Conservation (phyloP, 2,888 invertebrate species). For the Cheilosia scutellata region DNA sequence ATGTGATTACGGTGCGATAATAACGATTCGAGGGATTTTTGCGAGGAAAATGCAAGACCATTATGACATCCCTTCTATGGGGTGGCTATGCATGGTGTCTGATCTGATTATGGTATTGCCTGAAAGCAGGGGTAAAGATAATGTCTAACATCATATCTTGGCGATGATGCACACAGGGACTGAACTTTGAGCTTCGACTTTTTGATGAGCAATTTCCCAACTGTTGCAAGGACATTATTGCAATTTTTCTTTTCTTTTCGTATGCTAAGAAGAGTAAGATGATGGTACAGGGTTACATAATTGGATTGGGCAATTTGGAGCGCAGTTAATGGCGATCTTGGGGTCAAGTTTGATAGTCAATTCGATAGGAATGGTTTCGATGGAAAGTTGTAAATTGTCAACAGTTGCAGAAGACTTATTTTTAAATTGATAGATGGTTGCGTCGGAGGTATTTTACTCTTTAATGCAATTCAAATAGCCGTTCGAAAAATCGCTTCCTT, state of each 20-base stretch:
- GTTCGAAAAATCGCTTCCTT: too few species aligned
- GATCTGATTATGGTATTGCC: slow-evolving; percentile 51
- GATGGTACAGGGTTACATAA: slow-evolving; percentile 29
- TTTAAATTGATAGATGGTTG: too few species aligned
- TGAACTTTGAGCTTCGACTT: slow-evolving; percentile 34
- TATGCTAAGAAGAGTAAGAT: slow-evolving; percentile 24
- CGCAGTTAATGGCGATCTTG: neutral
- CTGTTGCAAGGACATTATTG: slow-evolving; percentile 50
- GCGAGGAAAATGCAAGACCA: neutral
- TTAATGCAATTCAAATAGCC: too few species aligned
- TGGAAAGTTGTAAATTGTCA: neutral
- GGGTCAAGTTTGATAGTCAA: neutral
- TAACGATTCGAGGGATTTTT: slow-evolving; percentile 46
- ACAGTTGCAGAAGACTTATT: too few species aligned
- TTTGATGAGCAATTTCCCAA: slow-evolving; percentile 30
- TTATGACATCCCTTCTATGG: slow-evolving; percentile 9
- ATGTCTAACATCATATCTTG: slow-evolving; percentile 45
- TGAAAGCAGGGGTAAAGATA: slow-evolving; percentile 17
- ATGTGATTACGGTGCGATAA: slow-evolving; percentile 47
- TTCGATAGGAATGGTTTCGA: neutral
- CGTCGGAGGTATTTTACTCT: too few species aligned
- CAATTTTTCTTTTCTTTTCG: neutral
- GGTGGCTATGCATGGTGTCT: slow-evolving; percentile 20
- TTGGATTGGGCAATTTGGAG: neutral
- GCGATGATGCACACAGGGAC: slow-evolving; percentile 14